Percentiles rank a stretch among this genome's conserved stretches.
Evolutionary conservation across 1,140 invertebrate species (phyloP).

Genomic region (Akabosia matsudoensis): DNA sequence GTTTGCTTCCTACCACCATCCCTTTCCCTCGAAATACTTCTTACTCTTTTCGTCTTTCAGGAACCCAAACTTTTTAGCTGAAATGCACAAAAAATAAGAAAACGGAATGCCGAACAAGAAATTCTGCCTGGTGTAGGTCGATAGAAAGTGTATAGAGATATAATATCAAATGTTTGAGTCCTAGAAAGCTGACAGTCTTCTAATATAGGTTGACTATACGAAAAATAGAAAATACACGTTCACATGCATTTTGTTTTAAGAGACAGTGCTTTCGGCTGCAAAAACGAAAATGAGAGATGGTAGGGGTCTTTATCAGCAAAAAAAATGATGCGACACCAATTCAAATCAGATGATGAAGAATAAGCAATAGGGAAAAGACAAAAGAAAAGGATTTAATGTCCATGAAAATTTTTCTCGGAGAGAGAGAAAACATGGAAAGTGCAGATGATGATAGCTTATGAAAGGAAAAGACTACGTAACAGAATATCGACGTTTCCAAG

Average conservation of each 20-base stretch:
- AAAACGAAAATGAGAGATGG: neutral
- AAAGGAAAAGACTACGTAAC: neutral
- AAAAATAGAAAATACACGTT: too few relatives aligned
- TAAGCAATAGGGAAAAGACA: neutral
- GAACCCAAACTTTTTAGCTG: conserved; percentile 1
- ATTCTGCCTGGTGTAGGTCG: neutral
- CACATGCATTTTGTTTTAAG: neutral
- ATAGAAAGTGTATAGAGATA: too few relatives aligned
- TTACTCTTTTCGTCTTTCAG: neutral
- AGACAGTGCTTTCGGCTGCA: neutral
- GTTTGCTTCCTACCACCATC: neutral
- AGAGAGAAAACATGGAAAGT: too few relatives aligned
- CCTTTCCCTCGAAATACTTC: neutral
- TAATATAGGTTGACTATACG: too few relatives aligned
- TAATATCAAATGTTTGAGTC: too few relatives aligned
- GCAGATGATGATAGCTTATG: neutral
- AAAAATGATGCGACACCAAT: too few relatives aligned
- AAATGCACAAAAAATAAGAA: neutral
- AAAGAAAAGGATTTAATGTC: neutral
- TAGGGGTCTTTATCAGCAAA: neutral
- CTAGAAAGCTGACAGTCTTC: too few relatives aligned
- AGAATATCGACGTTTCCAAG: neutral
- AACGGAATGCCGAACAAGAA: too few relatives aligned
- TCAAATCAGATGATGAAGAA: too few relatives aligned
- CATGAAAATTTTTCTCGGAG: too few relatives aligned